Conservation (phyloP, 1,140 invertebrate genomes). For the Protaetia brevitarsis region DNA sequence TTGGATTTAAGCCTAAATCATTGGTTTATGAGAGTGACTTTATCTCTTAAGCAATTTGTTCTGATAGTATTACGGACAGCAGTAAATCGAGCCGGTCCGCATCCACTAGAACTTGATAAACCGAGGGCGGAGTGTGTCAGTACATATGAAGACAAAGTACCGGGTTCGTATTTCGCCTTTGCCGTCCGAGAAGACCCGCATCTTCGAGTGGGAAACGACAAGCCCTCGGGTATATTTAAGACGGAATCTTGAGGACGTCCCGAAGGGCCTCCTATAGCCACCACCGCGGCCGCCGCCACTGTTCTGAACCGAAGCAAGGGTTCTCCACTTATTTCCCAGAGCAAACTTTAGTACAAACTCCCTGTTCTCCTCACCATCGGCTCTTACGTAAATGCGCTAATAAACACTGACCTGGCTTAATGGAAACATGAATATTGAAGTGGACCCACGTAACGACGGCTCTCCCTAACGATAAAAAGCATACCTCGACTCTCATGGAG, state of each 20-base stretch:
- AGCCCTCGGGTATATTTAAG: neutral
- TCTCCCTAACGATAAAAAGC: neutral
- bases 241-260: neutral
- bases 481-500: too few species aligned
- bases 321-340: constrained; percentile 5
- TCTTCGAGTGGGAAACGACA: neutral
- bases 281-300: neutral
- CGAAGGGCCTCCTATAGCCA: neutral
- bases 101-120: neutral
- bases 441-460: neutral
- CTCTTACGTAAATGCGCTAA: neutral
- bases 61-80: too few species aligned
- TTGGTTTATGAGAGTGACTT: too few species aligned
- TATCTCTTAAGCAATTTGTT: too few species aligned
- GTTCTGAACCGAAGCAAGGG: neutral
- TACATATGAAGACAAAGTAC: constrained; percentile 2
- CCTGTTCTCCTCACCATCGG: neutral
- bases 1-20: too few species aligned
- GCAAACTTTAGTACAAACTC: neutral
- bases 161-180: neutral
- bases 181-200: neutral
- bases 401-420: constrained; percentile 13
- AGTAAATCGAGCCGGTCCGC: too few species aligned
- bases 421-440: constrained; percentile 6
- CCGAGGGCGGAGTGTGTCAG: neutral